A percentile compares a stretch with the other conserved stretches of the same genome.
Conservation (phyloP, 2,797 vertebrate genomes). For the Lepus townsendii region DNA sequence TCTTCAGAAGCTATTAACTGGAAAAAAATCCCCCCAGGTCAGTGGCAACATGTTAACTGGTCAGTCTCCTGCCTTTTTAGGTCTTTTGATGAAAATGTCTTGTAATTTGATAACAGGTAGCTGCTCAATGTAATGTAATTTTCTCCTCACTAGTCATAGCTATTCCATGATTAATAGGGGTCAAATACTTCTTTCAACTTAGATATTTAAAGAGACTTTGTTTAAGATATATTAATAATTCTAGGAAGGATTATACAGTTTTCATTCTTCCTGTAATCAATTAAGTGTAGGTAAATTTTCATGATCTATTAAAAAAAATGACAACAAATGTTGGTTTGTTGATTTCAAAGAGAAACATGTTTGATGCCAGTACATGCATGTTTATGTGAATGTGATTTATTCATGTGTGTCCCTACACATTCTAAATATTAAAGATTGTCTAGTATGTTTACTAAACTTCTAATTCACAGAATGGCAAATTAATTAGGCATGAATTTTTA, state of each 20-base stretch:
- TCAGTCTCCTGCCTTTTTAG: slow-evolving; percentile 81
- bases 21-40: slow-evolving; percentile 84
- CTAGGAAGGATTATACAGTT: neutral
- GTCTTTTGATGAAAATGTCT: slow-evolving; percentile 87
- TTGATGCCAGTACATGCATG: neutral
- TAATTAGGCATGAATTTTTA: neutral
- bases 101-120: slow-evolving; percentile 88
- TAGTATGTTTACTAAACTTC: neutral
- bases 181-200: slow-evolving; percentile 78
- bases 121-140: slow-evolving; percentile 82
- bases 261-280: neutral
- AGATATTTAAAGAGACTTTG: slow-evolving; percentile 47
- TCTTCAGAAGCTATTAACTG: slow-evolving; percentile 89
- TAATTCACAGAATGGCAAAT: neutral
- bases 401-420: neutral
- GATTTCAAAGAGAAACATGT: slow-evolving; percentile 22
- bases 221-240: neutral
- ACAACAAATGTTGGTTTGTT: neutral
- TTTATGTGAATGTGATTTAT: neutral
- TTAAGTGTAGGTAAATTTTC: neutral
- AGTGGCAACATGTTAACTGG: slow-evolving; percentile 86
- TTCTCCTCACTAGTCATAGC: slow-evolving; percentile 83
- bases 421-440: neutral
- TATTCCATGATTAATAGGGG: slow-evolving; percentile 81
- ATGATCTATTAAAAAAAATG: neutral